These are phyloP conservation scores for Psittacula derbiana DNA, from an alignment of 2,797 vertebrate species.

Conservation along the genomic window DNA sequence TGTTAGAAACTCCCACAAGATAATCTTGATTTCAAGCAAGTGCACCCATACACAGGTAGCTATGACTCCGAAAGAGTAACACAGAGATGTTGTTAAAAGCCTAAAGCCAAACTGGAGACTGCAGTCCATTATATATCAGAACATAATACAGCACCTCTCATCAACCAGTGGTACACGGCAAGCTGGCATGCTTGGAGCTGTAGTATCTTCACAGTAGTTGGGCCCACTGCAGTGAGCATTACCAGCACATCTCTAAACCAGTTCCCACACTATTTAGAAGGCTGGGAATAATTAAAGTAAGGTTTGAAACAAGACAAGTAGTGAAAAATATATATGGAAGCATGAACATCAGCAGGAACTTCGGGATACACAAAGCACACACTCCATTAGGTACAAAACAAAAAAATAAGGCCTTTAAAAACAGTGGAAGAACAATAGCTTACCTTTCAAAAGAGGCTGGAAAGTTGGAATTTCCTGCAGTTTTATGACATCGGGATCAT, in stretches of 20 bases:
- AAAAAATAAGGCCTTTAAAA: not conserved
- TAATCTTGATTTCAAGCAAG: not conserved
- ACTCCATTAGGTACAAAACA: not conserved
- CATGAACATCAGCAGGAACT: not conserved
- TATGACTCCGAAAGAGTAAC: not conserved
- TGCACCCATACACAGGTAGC: not conserved
- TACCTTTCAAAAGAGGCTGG: slow-evolving; percentile 96
- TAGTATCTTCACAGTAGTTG: not conserved
- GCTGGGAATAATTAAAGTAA: not conserved
- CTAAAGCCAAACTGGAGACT: not conserved
- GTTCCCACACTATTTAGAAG: not conserved
- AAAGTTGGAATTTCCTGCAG: slow-evolving; percentile 98
- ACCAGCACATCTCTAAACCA: not conserved
- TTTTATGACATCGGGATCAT: slow-evolving; percentile 97
- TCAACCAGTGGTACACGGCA: not conserved
- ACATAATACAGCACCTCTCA: not conserved
- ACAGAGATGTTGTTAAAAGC: not conserved
- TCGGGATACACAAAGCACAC: not conserved
- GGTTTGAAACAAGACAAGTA: not conserved
- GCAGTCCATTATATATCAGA: not conserved
- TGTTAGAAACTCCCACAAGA: not conserved
- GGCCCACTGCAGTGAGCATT: not conserved
- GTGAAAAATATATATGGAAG: not conserved
- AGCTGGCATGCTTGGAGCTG: not conserved
- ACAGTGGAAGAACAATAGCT: not conserved